Evolutionary conservation across 1,140 invertebrate species (phyloP).

Genomic region (Drosophila bifasciata): DNA sequence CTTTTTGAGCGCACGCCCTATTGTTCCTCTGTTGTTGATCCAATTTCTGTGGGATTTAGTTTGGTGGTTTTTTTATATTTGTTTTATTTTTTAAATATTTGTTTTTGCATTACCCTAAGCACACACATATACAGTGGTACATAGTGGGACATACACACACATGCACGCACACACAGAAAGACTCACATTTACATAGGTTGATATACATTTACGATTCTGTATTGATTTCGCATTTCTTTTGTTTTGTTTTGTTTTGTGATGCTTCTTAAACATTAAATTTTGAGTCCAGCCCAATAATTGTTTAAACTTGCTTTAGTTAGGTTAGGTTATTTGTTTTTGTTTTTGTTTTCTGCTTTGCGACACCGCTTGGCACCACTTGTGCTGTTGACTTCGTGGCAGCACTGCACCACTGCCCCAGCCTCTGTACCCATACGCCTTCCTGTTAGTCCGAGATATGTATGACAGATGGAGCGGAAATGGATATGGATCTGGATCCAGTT

Average conservation of each 20-base stretch:
- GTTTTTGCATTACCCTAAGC: slow-evolving; percentile 34
- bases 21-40: slow-evolving; percentile 12
- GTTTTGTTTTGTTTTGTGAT: slow-evolving; percentile 49
- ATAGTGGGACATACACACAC: slow-evolving; percentile 34
- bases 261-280: slow-evolving; percentile 76
- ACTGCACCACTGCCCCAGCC: neutral
- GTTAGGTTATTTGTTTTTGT: slow-evolving; percentile 30
- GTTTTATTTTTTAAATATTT: slow-evolving; percentile 18
- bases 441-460: slow-evolving; percentile 46
- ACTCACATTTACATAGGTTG: slow-evolving; percentile 35
- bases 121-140: slow-evolving; percentile 33
- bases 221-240: slow-evolving; percentile 1
- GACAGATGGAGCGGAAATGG: neutral
- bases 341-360: slow-evolving; percentile 62
- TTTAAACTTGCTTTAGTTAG: slow-evolving; percentile 40
- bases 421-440: neutral
- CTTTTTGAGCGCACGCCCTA: slow-evolving; percentile 66
- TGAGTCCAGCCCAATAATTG: slow-evolving; percentile 83
- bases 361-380: slow-evolving; percentile 36
- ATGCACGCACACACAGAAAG: slow-evolving; percentile 33
- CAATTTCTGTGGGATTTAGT: slow-evolving; percentile 28
- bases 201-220: neutral
- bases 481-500: neutral
- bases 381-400: slow-evolving; percentile 1
- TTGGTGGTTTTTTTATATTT: slow-evolving; percentile 17